These are phyloP conservation scores for Argopecten irradians DNA, from an alignment of 1,140 invertebrate genomes.

Conservation along the genomic window DNA sequence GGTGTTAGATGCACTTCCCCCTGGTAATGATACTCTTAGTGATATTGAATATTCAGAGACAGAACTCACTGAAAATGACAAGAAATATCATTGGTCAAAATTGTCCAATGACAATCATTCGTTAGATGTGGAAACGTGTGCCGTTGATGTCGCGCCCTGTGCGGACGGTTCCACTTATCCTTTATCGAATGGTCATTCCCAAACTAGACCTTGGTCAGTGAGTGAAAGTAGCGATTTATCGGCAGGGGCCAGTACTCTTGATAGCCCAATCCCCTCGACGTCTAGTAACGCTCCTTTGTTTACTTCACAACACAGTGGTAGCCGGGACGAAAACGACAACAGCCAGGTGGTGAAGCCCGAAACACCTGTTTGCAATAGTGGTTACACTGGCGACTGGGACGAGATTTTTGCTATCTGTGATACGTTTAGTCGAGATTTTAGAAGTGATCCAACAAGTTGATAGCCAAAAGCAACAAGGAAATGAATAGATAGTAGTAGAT, in stretches of 20 bases:
- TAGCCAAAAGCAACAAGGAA: not conserved
- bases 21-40: not conserved
- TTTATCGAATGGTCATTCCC: slow-evolving; percentile 7
- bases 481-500: too few species aligned
- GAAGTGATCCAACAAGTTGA: not conserved
- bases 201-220: not conserved
- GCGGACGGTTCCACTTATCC: not conserved
- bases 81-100: not conserved
- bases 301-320: not conserved
- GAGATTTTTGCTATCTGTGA: slow-evolving; percentile 16
- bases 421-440: not conserved
- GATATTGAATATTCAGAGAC: not conserved
- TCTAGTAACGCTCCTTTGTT: not conserved
- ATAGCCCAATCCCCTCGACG: not conserved
- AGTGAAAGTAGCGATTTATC: not conserved
- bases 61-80: not conserved
- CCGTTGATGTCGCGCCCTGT: not conserved
- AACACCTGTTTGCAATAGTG: not conserved
- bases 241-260: not conserved
- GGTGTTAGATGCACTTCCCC: not conserved
- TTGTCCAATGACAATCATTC: not conserved
- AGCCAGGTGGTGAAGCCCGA: not conserved
- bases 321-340: not conserved
- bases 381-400: not conserved
- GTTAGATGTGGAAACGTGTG: not conserved